Evolutionary conservation across 2,113 vertebrate species (phyloP).

Genomic region (Meriones unguiculatus): DNA sequence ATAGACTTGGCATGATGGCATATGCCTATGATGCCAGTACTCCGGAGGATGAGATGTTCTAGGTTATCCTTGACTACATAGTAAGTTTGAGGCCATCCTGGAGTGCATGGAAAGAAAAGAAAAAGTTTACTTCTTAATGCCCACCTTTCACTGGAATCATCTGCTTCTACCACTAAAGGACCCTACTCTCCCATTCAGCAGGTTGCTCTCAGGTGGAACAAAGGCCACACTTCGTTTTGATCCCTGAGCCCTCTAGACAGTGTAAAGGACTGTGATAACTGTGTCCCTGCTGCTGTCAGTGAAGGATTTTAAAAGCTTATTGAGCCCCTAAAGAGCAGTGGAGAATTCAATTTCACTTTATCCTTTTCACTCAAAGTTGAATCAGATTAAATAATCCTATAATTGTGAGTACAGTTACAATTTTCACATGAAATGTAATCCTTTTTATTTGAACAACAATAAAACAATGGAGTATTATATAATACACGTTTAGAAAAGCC

Average conservation of each 20-base stretch:
- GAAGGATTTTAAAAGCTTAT: constrained; percentile 12
- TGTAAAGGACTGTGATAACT: neutral
- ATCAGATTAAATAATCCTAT: constrained; percentile 24
- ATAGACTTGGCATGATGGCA: neutral
- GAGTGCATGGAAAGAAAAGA: neutral
- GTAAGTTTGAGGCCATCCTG: neutral
- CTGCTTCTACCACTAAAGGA: neutral
- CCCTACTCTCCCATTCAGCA: neutral
- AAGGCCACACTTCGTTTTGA: neutral
- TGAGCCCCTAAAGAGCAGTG: neutral
- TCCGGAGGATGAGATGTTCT: neutral
- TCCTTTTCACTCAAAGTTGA: constrained; percentile 21
- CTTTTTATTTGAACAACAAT: constrained; percentile 48
- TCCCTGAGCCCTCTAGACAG: neutral
- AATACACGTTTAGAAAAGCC: constrained; percentile 2
- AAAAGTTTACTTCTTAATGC: neutral
- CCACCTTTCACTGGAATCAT: neutral
- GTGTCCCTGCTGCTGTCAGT: neutral
- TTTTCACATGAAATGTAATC: constrained; percentile 40
- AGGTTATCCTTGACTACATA: neutral
- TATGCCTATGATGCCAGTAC: neutral
- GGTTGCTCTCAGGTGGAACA: constrained; percentile 19
- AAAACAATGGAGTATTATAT: neutral
- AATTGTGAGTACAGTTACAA: neutral
- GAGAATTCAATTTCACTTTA: neutral